Evolutionary conservation across 2,113 vertebrate species (phyloP).

Genomic region (Hirundichthys speculiger): DNA sequence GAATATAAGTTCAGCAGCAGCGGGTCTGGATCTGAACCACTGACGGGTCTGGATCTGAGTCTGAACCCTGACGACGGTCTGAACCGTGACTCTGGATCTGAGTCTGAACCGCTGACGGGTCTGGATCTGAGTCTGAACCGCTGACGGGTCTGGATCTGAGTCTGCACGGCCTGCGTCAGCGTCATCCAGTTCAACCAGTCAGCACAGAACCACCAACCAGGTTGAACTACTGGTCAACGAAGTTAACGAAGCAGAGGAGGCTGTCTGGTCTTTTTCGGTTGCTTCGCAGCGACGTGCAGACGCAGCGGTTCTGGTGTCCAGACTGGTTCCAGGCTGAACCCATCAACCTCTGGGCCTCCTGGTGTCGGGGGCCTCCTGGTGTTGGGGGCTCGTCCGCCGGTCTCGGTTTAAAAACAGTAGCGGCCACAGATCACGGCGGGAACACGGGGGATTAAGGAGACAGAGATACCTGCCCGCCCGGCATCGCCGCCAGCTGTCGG

Average conservation of each 20-base stretch:
- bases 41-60: too few relatives aligned
- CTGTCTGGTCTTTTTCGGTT: slow-evolving; percentile 11
- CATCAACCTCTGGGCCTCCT: slow-evolving; percentile 14
- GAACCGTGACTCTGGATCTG: too few relatives aligned
- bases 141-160: slow-evolving; percentile 32
- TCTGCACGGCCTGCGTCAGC: not conserved
- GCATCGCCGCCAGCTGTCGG: slow-evolving; percentile 41
- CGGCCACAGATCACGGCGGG: slow-evolving; percentile 42
- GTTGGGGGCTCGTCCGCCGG: slow-evolving; percentile 29
- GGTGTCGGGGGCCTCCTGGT: not conserved
- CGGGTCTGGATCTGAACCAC: slow-evolving; percentile 29
- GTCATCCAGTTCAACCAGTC: not conserved
- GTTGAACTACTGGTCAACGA: not conserved
- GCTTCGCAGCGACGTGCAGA: not conserved
- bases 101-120: slow-evolving; percentile 18
- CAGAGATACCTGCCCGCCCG: slow-evolving; percentile 52
- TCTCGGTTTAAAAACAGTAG: slow-evolving; percentile 54
- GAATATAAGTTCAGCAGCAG: slow-evolving; percentile 35
- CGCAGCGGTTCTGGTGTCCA: not conserved
- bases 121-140: slow-evolving; percentile 34
- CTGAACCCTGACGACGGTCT: too few relatives aligned
- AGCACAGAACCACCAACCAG: not conserved
- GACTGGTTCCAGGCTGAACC: slow-evolving; percentile 15
- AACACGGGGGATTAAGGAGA: slow-evolving; percentile 55
- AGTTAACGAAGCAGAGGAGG: slow-evolving; percentile 8